phyloP scores from a whole-genome alignment of 2,888 invertebrate genomes.

The Cantharis flavilabris region DNA sequence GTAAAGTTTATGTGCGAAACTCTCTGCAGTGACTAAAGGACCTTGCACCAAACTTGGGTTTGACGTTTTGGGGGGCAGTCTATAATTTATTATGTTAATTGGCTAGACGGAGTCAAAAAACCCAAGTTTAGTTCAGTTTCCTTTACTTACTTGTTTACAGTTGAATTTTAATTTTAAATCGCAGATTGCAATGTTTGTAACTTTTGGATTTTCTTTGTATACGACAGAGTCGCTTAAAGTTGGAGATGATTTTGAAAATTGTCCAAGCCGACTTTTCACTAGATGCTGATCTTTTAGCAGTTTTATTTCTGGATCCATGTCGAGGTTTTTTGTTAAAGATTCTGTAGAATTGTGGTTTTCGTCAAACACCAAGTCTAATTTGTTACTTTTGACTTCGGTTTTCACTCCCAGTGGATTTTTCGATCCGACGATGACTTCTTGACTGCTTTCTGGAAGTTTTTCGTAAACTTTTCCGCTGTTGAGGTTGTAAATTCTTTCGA shows the following conservation, averaged over 20 bases:
- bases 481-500: conserved; percentile 52
- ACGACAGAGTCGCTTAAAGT: conserved; percentile 32
- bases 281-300: conserved; percentile 41
- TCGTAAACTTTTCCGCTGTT: conserved; percentile 46
- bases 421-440: conserved; percentile 28
- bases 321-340: background rate
- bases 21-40: too few species aligned
- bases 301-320: conserved; percentile 35
- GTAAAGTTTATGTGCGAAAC: too few species aligned
- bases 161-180: background rate
- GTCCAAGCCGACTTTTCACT: conserved; percentile 42
- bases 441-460: conserved; percentile 33
- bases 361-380: conserved; percentile 12
- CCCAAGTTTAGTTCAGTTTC: too few species aligned
- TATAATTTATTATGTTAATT: too few species aligned
- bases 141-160: background rate
- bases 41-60: too few species aligned
- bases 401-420: conserved; percentile 28
- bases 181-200: background rate
- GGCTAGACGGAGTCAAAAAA: too few species aligned
- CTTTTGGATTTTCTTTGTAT: background rate
- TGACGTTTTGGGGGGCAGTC: too few species aligned
- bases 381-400: background rate
- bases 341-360: conserved; percentile 27
- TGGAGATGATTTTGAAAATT: conserved; percentile 44